Base-by-base conservation (phyloP, 2,113 vertebrate species). In the Entosphenus tridentatus region DNA sequence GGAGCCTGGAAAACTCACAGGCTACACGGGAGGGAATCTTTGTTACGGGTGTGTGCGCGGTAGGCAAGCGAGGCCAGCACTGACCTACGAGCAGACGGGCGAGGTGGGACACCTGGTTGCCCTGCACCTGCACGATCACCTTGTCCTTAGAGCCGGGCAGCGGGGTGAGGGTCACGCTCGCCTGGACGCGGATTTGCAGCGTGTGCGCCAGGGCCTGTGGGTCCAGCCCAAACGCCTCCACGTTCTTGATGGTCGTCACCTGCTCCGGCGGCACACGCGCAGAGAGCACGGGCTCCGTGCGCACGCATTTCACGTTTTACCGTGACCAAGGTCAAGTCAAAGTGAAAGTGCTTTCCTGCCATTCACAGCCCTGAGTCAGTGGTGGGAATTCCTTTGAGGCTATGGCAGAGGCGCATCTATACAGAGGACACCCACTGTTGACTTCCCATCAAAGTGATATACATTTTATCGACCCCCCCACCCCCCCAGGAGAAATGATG, bases 241-340 rank as follows among this genome's bases (percentile, higher is more conserved):
- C 81, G 76, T 98, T 96, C 77, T 86, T 90, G 73, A 98, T 80
- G 54, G 92, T 71, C 2, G 93, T 98, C 69, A 96, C 89, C 93
- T 98, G 68, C 1, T 70, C 59, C 59, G 8, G 12, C 12, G 17
- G 17, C 12, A 68, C 67, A 17, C 7, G 17, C 6, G 39, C 39
- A 39, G 39, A 39, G 39, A 39, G 39, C 39, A 39, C 39, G 39
- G 39, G 39, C 39, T 39, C 39, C 39, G 39, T 39, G 39, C 39
- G 6, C 3, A 39, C 6, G 39, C 1, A 39, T 39, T 39, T 39
- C 39, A 39, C 39, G 39, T 39, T 39, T 39, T 39, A 39, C 39
- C 39, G 39, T 39, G 39, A 39, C 5, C 39, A 39, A 39, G 39
- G 39, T 39, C 39, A 39, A 39, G 39, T 39, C 6, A 39, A 39